Evolutionary conservation across 2,888 invertebrate genomes (phyloP).

Genomic region (Lymantria monacha): DNA sequence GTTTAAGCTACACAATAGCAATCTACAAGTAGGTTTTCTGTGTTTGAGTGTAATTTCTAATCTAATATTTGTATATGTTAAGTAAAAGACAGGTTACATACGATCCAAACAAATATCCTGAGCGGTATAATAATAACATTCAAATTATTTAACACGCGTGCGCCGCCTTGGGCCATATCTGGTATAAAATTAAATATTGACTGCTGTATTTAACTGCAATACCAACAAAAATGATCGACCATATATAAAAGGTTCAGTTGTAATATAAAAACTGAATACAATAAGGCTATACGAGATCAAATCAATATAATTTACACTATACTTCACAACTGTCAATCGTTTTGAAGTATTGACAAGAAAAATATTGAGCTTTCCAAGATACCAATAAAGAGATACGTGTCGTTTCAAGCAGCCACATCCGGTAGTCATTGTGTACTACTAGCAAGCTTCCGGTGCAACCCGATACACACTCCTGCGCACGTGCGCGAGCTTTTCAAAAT

Average conservation of each 20-base stretch:
- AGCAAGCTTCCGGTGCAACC: constrained; percentile 77
- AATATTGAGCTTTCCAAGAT: constrained; percentile 78
- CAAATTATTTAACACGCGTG: too few species aligned
- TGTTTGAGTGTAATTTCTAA: too few species aligned
- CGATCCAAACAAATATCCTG: too few species aligned
- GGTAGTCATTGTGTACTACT: constrained; percentile 75
- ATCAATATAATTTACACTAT: constrained; percentile 48
- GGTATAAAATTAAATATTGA: too few species aligned
- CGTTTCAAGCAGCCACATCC: constrained; percentile 80
- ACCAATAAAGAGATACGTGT: constrained; percentile 81
- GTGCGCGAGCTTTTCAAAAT: constrained; percentile 79
- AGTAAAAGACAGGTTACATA: too few species aligned
- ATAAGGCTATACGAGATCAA: constrained; percentile 22
- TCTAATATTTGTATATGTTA: too few species aligned
- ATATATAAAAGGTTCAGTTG: background rate
- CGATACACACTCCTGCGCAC: constrained; percentile 81
- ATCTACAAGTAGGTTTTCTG: too few species aligned
- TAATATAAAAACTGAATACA: background rate
- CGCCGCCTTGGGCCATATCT: too few species aligned
- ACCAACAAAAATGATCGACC: background rate
- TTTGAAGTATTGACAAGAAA: constrained; percentile 68
- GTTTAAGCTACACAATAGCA: too few species aligned
- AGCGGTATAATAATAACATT: too few species aligned
- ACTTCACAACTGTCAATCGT: constrained; percentile 55
- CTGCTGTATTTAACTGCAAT: too few species aligned